A percentile compares a stretch with the other conserved stretches of the same genome.
Conservation (phyloP, 2,888 invertebrate genomes). For the Octonoba sinensis region DNA sequence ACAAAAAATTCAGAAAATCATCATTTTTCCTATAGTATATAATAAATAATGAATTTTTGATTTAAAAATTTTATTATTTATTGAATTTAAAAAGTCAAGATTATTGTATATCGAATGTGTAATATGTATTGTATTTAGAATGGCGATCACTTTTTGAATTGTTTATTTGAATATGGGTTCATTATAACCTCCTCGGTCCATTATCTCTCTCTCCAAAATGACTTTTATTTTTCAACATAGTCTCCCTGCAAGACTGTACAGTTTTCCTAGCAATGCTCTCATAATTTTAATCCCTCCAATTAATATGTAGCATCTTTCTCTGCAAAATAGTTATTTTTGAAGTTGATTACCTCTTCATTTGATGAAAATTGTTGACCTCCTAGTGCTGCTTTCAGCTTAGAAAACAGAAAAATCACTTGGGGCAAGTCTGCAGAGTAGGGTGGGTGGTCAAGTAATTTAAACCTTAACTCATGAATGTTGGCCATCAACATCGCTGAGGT, state of each 20-base stretch:
- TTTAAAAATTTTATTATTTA: too few species aligned
- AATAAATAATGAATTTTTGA: too few species aligned
- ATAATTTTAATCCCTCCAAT: not conserved
- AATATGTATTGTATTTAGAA: too few species aligned
- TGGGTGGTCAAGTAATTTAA: slow-evolving; percentile 36
- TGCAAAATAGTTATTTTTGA: slow-evolving; percentile 11
- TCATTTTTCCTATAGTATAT: too few species aligned
- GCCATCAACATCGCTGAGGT: not conserved
- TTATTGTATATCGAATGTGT: too few species aligned
- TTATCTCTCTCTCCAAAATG: not conserved
- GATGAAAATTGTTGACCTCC: slow-evolving; percentile 25
- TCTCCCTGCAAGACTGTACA: not conserved
- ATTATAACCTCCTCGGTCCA: too few species aligned
- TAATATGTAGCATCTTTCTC: slow-evolving; percentile 1
- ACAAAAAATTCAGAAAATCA: too few species aligned
- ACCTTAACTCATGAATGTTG: slow-evolving; percentile 36
- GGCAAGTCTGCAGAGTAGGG: slow-evolving; percentile 48
- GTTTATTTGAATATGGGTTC: too few species aligned
- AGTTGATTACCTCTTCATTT: slow-evolving; percentile 22
- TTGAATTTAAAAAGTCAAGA: too few species aligned
- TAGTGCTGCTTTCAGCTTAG: slow-evolving; percentile 37
- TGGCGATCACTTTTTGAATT: too few species aligned
- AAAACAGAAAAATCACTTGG: slow-evolving; percentile 41
- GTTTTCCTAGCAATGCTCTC: not conserved
- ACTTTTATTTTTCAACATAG: too few species aligned